Percentiles rank a stretch among this genome's conserved stretches.
Evolutionary conservation across 2,113 vertebrate species (phyloP).

Genomic region (Clarias macrocephalus): DNA sequence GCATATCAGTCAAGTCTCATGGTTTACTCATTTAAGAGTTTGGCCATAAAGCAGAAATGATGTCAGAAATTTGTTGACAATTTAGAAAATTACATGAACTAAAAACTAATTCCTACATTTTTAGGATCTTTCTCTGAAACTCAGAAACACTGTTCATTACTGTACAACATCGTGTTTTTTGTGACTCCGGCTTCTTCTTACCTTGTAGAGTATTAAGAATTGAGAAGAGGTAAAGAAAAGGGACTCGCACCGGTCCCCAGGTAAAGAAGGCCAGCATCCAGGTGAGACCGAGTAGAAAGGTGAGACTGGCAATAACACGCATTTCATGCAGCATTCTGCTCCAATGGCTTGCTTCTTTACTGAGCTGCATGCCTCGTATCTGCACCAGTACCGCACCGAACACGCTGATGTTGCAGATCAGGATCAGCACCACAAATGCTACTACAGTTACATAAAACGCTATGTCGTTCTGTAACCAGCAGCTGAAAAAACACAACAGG

Average conservation of each 20-base stretch:
- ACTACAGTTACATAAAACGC: conserved; percentile 80
- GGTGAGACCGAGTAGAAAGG: conserved; percentile 84
- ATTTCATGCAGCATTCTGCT: conserved; percentile 68
- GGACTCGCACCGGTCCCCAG: conserved; percentile 72
- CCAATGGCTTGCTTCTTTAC: conserved; percentile 59
- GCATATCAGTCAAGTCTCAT: not conserved
- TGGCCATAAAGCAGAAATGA: not conserved
- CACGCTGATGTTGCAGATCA: conserved; percentile 78
- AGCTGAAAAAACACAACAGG: conserved; percentile 69
- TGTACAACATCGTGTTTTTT: not conserved
- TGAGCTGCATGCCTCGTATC: conserved; percentile 72
- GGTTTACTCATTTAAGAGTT: not conserved
- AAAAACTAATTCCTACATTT: not conserved
- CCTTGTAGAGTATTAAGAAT: conserved; percentile 86
- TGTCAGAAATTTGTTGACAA: not conserved
- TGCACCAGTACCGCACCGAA: conserved; percentile 83
- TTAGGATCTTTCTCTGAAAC: not conserved
- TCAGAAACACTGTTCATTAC: not conserved
- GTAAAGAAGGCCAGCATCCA: conserved; percentile 84
- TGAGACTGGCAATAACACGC: conserved; percentile 78
- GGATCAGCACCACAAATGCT: conserved; percentile 76
- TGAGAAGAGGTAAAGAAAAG: conserved; percentile 82
- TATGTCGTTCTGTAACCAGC: conserved; percentile 78
- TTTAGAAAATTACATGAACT: not conserved
- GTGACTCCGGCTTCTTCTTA: conserved; percentile 56